Base-by-base conservation (phyloP, 2,113 vertebrate species). In the Urocolius indicus region DNA sequence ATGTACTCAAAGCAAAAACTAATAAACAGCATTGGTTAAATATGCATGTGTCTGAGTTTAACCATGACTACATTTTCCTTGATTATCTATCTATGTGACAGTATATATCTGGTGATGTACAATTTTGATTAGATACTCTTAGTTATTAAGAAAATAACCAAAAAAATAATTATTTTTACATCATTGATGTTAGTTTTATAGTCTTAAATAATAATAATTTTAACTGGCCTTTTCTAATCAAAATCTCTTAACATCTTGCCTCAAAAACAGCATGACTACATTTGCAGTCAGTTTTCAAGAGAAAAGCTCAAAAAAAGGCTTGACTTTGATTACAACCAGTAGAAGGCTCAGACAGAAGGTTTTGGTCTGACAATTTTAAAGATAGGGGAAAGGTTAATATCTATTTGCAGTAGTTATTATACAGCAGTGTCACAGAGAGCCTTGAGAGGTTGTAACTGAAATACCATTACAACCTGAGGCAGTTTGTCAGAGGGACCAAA, bases 291-390 rank as follows among this genome's bases (percentile, higher is more conserved):
- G 9, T 41, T n/a, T 84, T 81, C 30, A 67, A 48, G 38, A 84
- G 9, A 11, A 90, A 81, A 71, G 43, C 26, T 46, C 30, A 3
- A 11, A 63, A 48, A 84, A 61, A 12, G 0, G 11, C 59, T 46
- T 71, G n/a, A 41, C 63, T 92, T 85, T 55, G 21, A 74, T 83
- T 93, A 71, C n/a, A 84, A n/a, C 74, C 67, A 71, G 68, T 65
- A 51, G 54, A 41, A 90, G 29, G 63, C 30, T 83, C 61, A 67
- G 43, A 69, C 6, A 77, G 41, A 89, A 63, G 20, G 67, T 38
- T 96, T 95, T 68, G 68, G 29, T 95, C 90, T 81, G 34, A n/a
- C 0, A 3, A 48, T 93, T 95, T 96, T 75, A 57, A 94, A 84
- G 67, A 54, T 6, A 46, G 8, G 5, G 14, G 10, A 38, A 71